phyloP scores from a whole-genome alignment of 2,888 invertebrate genomes.

The Andrena camellia region DNA sequence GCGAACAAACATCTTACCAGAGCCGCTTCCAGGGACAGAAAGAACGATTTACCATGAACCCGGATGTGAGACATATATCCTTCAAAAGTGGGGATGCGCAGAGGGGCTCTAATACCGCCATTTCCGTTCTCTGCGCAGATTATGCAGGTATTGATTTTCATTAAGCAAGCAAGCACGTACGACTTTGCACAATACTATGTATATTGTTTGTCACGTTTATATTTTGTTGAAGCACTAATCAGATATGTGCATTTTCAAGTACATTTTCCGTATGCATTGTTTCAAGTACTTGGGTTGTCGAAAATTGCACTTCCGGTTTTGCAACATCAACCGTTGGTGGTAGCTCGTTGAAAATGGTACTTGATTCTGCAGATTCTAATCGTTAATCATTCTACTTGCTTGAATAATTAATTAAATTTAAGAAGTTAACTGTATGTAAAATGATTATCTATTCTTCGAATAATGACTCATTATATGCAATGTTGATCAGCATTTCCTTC shows the following conservation, averaged over 20 bases:
- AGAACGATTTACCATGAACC: slow-evolving; percentile 74
- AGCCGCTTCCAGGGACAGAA: slow-evolving; percentile 80
- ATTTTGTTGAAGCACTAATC: neutral
- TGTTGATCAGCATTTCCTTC: neutral
- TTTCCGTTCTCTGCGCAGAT: slow-evolving; percentile 50
- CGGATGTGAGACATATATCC: slow-evolving; percentile 67
- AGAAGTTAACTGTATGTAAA: neutral
- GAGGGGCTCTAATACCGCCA: neutral
- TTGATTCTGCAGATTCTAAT: no score
- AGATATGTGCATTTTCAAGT: neutral
- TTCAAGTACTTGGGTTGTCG: neutral
- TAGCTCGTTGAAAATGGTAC: neutral
- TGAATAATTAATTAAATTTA: no score
- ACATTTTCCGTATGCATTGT: neutral
- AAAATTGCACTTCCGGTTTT: slow-evolving; percentile 12
- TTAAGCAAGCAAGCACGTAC: neutral
- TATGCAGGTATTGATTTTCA: slow-evolving; percentile 37
- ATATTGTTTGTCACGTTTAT: slow-evolving; percentile 11
- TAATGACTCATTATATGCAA: neutral
- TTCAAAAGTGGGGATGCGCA: slow-evolving; percentile 52
- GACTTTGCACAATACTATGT: slow-evolving; percentile 18
- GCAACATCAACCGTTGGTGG: neutral
- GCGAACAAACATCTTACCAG: slow-evolving; percentile 75
- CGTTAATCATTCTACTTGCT: no score
- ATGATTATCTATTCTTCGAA: neutral